phyloP scores from a whole-genome alignment of 2,888 invertebrate genomes.

The Megaustenia siamemsis region DNA sequence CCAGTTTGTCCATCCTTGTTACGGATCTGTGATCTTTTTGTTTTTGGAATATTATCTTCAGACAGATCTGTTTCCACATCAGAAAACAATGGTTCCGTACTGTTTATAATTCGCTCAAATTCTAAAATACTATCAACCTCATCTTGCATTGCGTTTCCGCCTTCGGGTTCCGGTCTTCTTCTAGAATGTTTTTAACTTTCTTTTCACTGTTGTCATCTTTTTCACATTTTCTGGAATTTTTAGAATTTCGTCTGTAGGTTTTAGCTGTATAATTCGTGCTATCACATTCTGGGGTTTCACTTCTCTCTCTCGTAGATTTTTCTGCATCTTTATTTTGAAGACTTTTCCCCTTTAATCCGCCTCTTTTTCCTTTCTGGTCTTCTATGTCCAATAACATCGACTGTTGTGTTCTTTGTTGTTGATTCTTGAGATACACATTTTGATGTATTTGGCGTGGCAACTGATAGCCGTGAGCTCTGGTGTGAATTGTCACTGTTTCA shows the following conservation, averaged over 20 bases:
- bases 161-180: conserved; percentile 76
- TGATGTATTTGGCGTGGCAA: conserved; percentile 48
- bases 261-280: conserved; percentile 36
- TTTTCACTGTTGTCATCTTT: conserved; percentile 59
- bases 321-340: conserved; percentile 49
- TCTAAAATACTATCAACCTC: conserved; percentile 63
- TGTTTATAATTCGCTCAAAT: conserved; percentile 74
- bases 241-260: conserved; percentile 50
- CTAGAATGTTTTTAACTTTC: conserved; percentile 59
- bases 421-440: conserved; percentile 63
- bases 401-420: conserved; percentile 54
- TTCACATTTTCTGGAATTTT: conserved; percentile 41
- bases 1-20: conserved; percentile 48
- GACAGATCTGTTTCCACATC: conserved; percentile 68
- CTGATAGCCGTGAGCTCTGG: conserved; percentile 57
- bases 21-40: conserved; percentile 47
- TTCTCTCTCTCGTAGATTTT: conserved; percentile 29
- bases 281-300: conserved; percentile 34
- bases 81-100: conserved; percentile 75
- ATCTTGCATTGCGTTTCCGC: conserved; percentile 63
- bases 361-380: conserved; percentile 64
- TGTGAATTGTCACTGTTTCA: conserved; percentile 44
- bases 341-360: conserved; percentile 53
- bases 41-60: conserved; percentile 53
- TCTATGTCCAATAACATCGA: conserved; percentile 39